Evolutionary conservation across 2,888 invertebrate genomes (phyloP).

Genomic region (Halictus ligatus): DNA sequence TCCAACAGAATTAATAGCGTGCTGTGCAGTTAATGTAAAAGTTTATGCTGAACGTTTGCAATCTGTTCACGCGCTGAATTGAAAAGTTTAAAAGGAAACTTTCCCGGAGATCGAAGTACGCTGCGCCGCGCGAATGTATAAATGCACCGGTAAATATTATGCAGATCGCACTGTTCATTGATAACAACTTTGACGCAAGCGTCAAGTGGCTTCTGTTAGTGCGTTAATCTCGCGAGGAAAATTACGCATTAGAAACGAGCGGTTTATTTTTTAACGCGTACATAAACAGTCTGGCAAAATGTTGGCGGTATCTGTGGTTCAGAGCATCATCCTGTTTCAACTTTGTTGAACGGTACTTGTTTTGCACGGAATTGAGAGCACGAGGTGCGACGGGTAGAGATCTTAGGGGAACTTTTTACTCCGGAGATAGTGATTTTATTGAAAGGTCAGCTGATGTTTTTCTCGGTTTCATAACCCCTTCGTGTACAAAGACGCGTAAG

Average conservation of each 20-base stretch:
- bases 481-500: too few relatives aligned
- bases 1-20: neutral
- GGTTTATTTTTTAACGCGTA: neutral
- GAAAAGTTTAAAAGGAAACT: neutral
- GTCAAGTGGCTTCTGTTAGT: neutral
- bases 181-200: slow-evolving; percentile 2
- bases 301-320: neutral
- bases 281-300: neutral
- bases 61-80: neutral
- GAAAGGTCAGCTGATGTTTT: too few relatives aligned
- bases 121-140: neutral
- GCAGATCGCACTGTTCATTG: neutral
- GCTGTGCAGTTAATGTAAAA: neutral
- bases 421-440: too few relatives aligned
- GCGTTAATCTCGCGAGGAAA: neutral
- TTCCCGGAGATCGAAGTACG: neutral
- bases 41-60: neutral
- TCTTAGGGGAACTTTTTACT: too few relatives aligned
- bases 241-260: neutral
- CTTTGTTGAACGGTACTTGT: neutral
- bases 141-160: neutral
- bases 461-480: too few relatives aligned
- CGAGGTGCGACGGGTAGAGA: too few relatives aligned
- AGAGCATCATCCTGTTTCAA: neutral
- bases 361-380: too few relatives aligned